phyloP scores from a whole-genome alignment of 2,113 vertebrate species.

The Accipiter cooperii region DNA sequence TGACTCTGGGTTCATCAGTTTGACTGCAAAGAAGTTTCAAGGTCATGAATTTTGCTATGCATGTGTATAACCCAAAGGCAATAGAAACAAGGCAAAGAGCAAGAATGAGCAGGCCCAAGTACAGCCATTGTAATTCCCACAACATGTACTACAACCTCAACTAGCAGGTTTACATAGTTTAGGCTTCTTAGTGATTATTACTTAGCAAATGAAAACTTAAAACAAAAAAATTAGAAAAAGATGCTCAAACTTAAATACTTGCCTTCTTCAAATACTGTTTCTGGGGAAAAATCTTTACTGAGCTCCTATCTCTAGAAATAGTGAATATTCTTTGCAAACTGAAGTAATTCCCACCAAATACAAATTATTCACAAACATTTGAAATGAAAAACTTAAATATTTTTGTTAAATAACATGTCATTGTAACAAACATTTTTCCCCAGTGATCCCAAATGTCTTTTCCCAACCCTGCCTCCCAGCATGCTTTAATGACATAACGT shows the following conservation, averaged over 20 bases:
- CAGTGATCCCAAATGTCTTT: not conserved
- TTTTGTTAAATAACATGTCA: not conserved
- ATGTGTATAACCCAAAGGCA: not conserved
- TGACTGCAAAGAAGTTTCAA: not conserved
- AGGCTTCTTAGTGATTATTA: not conserved
- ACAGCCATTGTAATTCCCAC: not conserved
- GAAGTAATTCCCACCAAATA: not conserved
- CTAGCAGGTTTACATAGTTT: not conserved
- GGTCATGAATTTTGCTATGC: not conserved
- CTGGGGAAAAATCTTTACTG: not conserved
- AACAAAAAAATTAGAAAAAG: not conserved
- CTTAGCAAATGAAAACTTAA: not conserved
- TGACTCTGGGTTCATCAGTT: not conserved
- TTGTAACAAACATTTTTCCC: not conserved
- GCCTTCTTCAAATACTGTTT: not conserved
- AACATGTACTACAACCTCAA: not conserved
- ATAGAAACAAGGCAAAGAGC: not conserved
- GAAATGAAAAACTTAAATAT: not conserved
- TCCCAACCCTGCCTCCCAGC: not conserved
- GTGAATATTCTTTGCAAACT: not conserved
- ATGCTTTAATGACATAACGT: not conserved
- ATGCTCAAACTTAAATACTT: not conserved
- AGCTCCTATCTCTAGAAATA: not conserved
- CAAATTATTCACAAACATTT: not conserved
- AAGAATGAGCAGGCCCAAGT: not conserved